phyloP scores from a whole-genome alignment of 1,140 invertebrate genomes.

The Microplitis demolitor region DNA sequence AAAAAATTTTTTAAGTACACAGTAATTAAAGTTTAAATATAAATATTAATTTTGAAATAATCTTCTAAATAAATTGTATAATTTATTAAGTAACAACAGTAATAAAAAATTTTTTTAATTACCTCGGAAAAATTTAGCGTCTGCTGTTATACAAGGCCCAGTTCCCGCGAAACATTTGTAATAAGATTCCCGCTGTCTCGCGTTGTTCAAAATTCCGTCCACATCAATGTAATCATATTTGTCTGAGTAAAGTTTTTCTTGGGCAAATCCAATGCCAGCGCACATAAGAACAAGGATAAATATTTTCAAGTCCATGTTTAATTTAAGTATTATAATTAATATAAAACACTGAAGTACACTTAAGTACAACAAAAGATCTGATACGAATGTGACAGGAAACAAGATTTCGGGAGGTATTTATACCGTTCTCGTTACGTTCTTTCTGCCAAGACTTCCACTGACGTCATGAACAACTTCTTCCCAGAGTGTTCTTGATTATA shows the following conservation, averaged over 20 bases:
- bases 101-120: not conserved
- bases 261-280: not conserved
- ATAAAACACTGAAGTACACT: too few species aligned
- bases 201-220: slow-evolving; percentile 27
- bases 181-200: slow-evolving; percentile 27
- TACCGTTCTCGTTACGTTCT: not conserved
- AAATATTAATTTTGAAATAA: too few species aligned
- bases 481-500: not conserved
- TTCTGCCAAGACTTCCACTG: not conserved
- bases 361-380: not conserved
- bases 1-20: too few species aligned
- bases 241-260: slow-evolving; percentile 19
- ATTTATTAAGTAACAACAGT: not conserved
- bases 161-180: slow-evolving; percentile 26
- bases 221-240: slow-evolving; percentile 37
- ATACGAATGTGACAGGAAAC: not conserved
- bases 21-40: too few species aligned
- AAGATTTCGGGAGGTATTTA: slow-evolving; percentile 4
- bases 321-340: too few species aligned
- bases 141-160: slow-evolving; percentile 29
- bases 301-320: not conserved
- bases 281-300: not conserved
- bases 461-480: not conserved
- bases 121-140: slow-evolving; percentile 35
- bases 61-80: not conserved